Percentiles rank a stretch among this genome's conserved stretches.
These are phyloP conservation scores for Liasis olivaceus DNA, from an alignment of 2,797 vertebrate species.

Conservation along the genomic window DNA sequence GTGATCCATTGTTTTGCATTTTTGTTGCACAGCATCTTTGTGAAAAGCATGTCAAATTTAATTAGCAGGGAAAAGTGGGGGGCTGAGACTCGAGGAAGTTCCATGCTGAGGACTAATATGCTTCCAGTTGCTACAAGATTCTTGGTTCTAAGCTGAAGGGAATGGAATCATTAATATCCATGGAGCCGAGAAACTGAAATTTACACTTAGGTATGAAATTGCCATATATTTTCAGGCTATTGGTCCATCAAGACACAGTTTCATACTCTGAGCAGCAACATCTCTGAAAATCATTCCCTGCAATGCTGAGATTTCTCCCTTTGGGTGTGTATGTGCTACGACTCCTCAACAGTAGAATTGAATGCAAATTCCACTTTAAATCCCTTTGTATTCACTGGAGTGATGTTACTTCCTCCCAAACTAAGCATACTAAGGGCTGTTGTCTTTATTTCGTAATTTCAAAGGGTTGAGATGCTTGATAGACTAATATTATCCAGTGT, in stretches of 20 bases:
- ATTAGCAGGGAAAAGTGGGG: not conserved
- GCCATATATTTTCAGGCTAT: not conserved
- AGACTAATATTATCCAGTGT: not conserved
- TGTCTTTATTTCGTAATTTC: not conserved
- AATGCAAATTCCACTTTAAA: not conserved
- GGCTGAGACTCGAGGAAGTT: not conserved
- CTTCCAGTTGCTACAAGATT: conserved; percentile 7
- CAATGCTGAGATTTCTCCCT: not conserved
- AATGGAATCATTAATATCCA: conserved; percentile 1
- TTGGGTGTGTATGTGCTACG: not conserved
- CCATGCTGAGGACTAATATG: not conserved
- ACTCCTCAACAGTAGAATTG: not conserved
- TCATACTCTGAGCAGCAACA: not conserved
- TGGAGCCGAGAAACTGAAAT: not conserved
- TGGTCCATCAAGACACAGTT: not conserved
- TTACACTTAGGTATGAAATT: not conserved
- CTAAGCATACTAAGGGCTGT: not conserved
- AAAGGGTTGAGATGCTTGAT: not conserved
- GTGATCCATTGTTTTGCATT: not conserved
- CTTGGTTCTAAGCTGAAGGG: not conserved
- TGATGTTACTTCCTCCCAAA: not conserved
- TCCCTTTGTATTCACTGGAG: not conserved
- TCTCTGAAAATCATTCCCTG: not conserved
- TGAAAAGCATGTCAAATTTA: not conserved
- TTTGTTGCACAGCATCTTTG: not conserved